These are phyloP conservation scores for Poeciliopsis prolifica DNA, from an alignment of 2,113 vertebrate genomes.

Conservation along the genomic window DNA sequence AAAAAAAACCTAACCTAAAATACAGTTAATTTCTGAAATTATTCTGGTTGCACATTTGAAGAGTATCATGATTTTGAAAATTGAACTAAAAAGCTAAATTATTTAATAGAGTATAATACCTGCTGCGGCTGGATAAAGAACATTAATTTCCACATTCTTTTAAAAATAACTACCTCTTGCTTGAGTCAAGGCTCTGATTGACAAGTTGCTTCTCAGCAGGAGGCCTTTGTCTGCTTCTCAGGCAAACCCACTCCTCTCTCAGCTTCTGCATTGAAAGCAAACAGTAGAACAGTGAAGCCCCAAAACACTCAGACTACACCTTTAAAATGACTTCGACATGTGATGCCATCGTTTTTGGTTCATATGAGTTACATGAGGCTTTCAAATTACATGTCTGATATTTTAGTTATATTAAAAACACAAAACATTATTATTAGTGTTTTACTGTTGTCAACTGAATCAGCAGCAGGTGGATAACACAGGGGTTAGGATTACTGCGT, in stretches of 20 bases:
- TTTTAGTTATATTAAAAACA: not conserved
- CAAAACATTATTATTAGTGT: not conserved
- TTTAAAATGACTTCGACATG: not conserved
- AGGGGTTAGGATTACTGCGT: constrained; percentile 50
- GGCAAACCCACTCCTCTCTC: not conserved
- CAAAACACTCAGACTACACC: not conserved
- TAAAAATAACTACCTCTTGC: not conserved
- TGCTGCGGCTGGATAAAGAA: not conserved
- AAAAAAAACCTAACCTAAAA: not conserved
- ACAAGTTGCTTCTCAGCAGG: not conserved
- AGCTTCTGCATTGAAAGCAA: not conserved
- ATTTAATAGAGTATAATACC: not conserved
- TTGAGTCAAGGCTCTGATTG: not conserved
- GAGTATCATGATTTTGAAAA: not conserved
- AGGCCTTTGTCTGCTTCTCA: not conserved
- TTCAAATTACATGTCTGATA: not conserved
- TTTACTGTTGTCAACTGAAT: not conserved
- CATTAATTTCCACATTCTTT: not conserved
- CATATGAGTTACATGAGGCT: not conserved
- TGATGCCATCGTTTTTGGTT: not conserved
- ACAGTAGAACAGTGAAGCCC: not conserved
- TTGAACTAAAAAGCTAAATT: not conserved
- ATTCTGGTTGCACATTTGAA: not conserved
- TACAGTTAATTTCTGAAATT: not conserved
- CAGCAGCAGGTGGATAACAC: constrained; percentile 4